phyloP scores from a whole-genome alignment of 2,888 invertebrate genomes.

The Aphelenchoides bicaudatus region DNA sequence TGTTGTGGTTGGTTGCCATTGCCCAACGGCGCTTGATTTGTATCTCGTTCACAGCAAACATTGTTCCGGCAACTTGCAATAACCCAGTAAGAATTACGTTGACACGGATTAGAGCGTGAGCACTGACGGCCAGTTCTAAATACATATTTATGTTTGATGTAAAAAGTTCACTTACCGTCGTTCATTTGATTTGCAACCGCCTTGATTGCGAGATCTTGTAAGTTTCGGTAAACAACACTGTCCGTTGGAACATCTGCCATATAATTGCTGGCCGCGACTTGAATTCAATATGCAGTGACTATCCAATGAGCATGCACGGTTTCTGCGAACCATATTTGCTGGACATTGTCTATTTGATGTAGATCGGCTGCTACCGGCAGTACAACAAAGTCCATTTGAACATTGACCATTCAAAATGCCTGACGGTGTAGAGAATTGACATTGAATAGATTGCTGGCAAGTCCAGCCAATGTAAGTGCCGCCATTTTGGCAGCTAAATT shows the following conservation, averaged over 20 bases:
- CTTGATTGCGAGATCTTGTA: too few species aligned
- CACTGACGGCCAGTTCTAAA: too few species aligned
- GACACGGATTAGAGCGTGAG: too few species aligned
- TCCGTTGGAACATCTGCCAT: not conserved
- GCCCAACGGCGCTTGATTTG: too few species aligned
- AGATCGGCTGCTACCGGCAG: not conserved
- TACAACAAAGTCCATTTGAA: not conserved
- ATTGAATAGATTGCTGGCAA: not conserved
- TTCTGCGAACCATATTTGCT: not conserved
- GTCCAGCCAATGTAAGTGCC: not conserved
- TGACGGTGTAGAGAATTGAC: slow-evolving; percentile 3
- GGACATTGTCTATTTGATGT: not conserved
- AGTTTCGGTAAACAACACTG: not conserved
- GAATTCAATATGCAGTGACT: not conserved
- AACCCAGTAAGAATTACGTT: too few species aligned
- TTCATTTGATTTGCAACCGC: too few species aligned
- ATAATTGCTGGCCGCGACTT: not conserved
- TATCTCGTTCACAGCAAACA: too few species aligned
- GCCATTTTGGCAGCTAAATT: not conserved
- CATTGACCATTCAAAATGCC: slow-evolving; percentile 3
- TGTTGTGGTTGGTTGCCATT: too few species aligned
- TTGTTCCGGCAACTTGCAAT: too few species aligned
- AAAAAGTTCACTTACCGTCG: too few species aligned
- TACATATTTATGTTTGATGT: too few species aligned
- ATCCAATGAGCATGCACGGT: not conserved